phyloP scores from a whole-genome alignment of 1,140 invertebrate species.

The Ceratoteleas bidentatus region DNA sequence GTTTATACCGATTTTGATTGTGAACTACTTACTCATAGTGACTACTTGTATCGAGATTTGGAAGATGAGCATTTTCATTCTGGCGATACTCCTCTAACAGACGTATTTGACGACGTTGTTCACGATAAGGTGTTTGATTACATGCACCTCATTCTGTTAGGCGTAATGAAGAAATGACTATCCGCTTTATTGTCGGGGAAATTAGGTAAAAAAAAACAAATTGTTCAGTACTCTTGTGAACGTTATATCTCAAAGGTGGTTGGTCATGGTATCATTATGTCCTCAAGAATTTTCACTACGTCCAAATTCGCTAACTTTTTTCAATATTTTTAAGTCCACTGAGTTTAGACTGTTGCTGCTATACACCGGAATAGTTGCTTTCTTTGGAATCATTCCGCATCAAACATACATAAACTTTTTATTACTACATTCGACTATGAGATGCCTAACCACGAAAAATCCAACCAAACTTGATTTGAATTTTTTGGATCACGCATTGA shows the following conservation, averaged over 20 bases:
- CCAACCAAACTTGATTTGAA: not conserved
- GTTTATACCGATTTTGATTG: not conserved
- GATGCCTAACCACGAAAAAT: conserved; percentile 25
- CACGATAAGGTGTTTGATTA: conserved; percentile 48
- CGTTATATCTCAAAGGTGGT: conserved; percentile 12
- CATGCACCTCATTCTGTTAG: conserved; percentile 59
- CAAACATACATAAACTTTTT: conserved; percentile 39
- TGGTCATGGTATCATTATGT: conserved; percentile 6
- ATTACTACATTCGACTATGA: conserved; percentile 31
- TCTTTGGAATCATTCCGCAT: conserved; percentile 39
- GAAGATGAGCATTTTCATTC: conserved; percentile 51
- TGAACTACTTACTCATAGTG: not conserved
- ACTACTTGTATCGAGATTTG: not conserved
- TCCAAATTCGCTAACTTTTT: conserved; percentile 15
- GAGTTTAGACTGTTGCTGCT: conserved; percentile 59
- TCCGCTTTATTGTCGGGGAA: conserved; percentile 16
- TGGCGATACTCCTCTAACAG: conserved; percentile 20
- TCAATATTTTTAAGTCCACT: conserved; percentile 53
- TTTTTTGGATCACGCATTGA: no score
- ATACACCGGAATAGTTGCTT: conserved; percentile 44
- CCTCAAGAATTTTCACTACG: conserved; percentile 47
- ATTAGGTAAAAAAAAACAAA: conserved; percentile 2
- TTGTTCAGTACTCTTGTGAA: not conserved
- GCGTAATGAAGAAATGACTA: conserved; percentile 42
- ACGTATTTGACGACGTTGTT: conserved; percentile 44